Percentiles rank a stretch among this genome's conserved stretches.
phyloP scores from a whole-genome alignment of 2,888 invertebrate species.

The Atethmia centrago region DNA sequence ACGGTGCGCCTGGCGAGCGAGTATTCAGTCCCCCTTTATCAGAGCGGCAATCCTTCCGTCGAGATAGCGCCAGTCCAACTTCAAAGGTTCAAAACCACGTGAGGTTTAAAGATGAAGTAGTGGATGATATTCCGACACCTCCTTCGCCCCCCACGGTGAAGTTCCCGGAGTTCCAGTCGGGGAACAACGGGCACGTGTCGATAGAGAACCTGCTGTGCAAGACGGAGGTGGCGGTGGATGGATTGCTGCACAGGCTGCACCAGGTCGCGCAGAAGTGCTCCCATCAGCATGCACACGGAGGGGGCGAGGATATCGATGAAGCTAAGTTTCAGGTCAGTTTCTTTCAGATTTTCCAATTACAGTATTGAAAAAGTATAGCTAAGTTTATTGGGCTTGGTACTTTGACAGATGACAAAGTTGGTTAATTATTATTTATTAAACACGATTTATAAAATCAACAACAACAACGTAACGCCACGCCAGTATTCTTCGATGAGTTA shows the following conservation, averaged over 20 bases:
- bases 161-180: conserved; percentile 81
- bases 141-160: conserved; percentile 86
- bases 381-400: background rate
- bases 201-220: conserved; percentile 92
- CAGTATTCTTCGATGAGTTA: background rate
- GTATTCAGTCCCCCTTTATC: conserved; percentile 83
- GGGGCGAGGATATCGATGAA: conserved; percentile 94
- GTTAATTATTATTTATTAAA: background rate
- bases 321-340: conserved; percentile 93
- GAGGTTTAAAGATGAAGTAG: conserved; percentile 86
- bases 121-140: conserved; percentile 86
- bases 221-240: conserved; percentile 93
- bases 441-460: background rate
- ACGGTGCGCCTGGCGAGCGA: conserved; percentile 85
- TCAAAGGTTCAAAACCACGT: conserved; percentile 87
- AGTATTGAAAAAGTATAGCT: background rate
- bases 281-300: conserved; percentile 94
- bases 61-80: conserved; percentile 80
- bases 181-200: conserved; percentile 91
- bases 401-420: background rate
- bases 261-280: conserved; percentile 93
- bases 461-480: background rate
- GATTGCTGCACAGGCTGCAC: conserved; percentile 92
- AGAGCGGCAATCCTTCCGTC: conserved; percentile 80
- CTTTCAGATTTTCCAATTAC: background rate